Percentiles rank a stretch among this genome's conserved stretches.
These are phyloP conservation scores for Tragelaphus buxtoni DNA, from an alignment of 2,113 vertebrate species.

Conservation along the genomic window DNA sequence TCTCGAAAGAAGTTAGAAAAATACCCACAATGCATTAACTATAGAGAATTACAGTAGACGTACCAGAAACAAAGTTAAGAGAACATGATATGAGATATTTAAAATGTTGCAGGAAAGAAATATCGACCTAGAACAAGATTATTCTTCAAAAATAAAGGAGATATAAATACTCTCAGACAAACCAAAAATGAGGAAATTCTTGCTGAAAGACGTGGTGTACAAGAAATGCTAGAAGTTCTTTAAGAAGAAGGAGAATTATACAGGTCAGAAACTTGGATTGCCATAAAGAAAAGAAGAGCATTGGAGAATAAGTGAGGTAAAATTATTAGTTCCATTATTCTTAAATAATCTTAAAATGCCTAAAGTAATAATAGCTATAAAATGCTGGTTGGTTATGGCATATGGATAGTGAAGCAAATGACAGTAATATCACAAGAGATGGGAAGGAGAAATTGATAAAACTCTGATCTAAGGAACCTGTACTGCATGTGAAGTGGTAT, in stretches of 20 bases:
- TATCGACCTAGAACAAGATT: neutral
- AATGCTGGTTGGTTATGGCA: neutral
- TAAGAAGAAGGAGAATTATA: neutral
- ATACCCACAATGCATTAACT: neutral
- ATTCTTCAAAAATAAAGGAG: neutral
- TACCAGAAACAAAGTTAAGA: neutral
- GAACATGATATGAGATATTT: neutral
- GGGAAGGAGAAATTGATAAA: neutral
- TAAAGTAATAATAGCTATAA: neutral
- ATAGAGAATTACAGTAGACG: neutral
- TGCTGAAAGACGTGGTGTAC: neutral
- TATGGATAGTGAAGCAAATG: neutral
- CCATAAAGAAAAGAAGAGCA: neutral
- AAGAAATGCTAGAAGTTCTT: neutral
- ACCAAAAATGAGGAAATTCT: neutral
- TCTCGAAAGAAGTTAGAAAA: neutral
- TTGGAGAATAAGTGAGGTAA: neutral
- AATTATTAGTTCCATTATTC: neutral
- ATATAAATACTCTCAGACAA: neutral
- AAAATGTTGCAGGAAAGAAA: neutral
- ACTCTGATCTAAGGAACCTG: neutral
- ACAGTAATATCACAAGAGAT: neutral
- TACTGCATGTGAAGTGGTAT: neutral
- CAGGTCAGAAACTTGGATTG: neutral
- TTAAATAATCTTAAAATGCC: neutral